Evolutionary conservation across 1,140 invertebrate genomes (phyloP).

Genomic region (Aphaenogaster floridana): DNA sequence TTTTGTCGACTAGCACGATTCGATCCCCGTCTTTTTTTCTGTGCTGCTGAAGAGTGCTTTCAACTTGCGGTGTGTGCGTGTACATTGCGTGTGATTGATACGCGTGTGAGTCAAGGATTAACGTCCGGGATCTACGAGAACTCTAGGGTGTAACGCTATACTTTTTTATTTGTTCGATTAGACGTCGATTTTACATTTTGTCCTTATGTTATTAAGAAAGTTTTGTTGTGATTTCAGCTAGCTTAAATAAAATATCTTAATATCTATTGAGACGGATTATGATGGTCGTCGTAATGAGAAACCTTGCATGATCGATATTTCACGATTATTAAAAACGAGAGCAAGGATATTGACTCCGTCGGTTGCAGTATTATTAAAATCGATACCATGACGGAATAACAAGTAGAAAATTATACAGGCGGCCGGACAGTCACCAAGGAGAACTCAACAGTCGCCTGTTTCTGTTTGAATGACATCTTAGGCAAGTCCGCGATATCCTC

Average conservation of each 20-base stretch:
- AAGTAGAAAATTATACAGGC: conserved; percentile 21
- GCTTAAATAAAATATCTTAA: conserved; percentile 59
- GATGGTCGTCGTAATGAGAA: neutral
- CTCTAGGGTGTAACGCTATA: conserved; percentile 28
- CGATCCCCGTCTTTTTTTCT: neutral
- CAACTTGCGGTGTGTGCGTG: conserved; percentile 35
- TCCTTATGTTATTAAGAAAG: neutral
- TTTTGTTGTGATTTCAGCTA: conserved; percentile 53
- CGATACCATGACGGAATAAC: neutral
- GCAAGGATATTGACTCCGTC: neutral
- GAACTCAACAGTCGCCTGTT: conserved; percentile 71
- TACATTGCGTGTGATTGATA: conserved; percentile 43
- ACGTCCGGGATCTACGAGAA: conserved; percentile 12
- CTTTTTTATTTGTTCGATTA: conserved; percentile 58
- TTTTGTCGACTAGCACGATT: conserved; percentile 23
- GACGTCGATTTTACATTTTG: conserved; percentile 53
- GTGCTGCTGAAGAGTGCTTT: conserved; percentile 29
- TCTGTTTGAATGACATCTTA: conserved; percentile 67
- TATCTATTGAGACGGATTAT: conserved; percentile 19
- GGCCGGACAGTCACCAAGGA: conserved; percentile 59
- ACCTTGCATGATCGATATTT: conserved; percentile 7
- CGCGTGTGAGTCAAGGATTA: conserved; percentile 19
- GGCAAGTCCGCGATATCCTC: conserved; percentile 20
- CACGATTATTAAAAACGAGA: neutral
- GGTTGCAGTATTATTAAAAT: conserved; percentile 1